Evolutionary conservation across 2,113 vertebrate genomes (phyloP).

Genomic region (Rafetus swinhoei): DNA sequence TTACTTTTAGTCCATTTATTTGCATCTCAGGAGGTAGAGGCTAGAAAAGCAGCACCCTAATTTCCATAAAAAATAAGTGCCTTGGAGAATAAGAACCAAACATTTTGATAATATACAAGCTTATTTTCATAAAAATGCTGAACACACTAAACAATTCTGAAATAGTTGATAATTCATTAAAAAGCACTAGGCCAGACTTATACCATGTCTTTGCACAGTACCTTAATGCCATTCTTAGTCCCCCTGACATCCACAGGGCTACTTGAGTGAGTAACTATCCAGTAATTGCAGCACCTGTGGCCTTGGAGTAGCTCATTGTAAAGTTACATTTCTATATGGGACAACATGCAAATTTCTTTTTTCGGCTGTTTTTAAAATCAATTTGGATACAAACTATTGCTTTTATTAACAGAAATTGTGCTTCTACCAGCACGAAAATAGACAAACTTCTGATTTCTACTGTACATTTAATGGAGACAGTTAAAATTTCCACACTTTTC

Average conservation of each 20-base stretch:
- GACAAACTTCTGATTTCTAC: not conserved
- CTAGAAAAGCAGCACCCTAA: not conserved
- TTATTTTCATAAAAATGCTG: not conserved
- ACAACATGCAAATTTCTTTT: not conserved
- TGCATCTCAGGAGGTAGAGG: not conserved
- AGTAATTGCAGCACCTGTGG: rapidly evolving
- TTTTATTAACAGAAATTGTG: not conserved
- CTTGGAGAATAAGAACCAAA: not conserved
- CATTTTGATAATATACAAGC: not conserved
- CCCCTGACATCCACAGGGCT: rapidly evolving
- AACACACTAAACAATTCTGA: not conserved
- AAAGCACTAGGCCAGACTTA: not conserved
- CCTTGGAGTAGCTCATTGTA: not conserved
- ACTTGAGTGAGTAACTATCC: not conserved
- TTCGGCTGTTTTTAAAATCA: not conserved
- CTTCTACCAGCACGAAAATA: not conserved
- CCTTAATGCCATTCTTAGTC: not conserved
- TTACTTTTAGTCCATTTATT: not conserved
- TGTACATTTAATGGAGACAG: not conserved
- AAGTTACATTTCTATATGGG: not conserved
- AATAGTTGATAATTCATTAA: not conserved
- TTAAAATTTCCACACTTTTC: not conserved
- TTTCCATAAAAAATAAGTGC: not conserved
- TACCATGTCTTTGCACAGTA: not conserved
- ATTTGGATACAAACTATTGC: not conserved